Conservation (phyloP, 1,140 invertebrate genomes). For the Conopomorpha cramerella region DNA sequence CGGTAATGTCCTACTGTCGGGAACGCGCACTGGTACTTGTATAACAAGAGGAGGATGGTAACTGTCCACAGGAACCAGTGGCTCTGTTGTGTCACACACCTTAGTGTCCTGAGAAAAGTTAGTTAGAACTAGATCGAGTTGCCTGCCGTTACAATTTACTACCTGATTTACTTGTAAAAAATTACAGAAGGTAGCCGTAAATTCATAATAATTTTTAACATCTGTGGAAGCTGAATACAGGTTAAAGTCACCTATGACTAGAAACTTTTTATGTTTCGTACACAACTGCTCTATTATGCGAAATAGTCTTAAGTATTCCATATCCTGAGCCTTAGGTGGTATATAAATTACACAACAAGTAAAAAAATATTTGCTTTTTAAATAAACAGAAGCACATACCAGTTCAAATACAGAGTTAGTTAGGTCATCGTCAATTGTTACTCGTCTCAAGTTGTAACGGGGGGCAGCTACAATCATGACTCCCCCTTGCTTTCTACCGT, state of each 20-base stretch:
- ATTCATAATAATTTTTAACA: background rate
- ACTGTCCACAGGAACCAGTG: background rate
- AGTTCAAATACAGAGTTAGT: no score
- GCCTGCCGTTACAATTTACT: background rate
- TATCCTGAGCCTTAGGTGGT: background rate
- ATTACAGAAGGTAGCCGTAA: background rate
- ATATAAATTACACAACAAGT: constrained; percentile 1
- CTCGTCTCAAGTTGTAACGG: background rate
- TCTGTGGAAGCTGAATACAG: background rate
- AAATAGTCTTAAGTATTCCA: background rate
- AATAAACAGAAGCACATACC: background rate
- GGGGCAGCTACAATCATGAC: background rate
- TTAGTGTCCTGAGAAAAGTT: background rate
- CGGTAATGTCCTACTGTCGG: background rate
- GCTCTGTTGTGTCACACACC: background rate
- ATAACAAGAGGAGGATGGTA: background rate
- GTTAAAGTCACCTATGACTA: no score
- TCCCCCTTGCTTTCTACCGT: constrained; percentile 1
- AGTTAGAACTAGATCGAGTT: background rate
- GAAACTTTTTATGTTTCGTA: background rate
- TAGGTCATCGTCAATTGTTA: no score
- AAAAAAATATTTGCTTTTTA: background rate
- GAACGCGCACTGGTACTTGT: background rate
- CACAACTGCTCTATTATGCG: constrained; percentile 1
- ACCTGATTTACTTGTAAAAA: background rate